Evolutionary conservation across 2,113 vertebrate species (phyloP), one percentile per base, ranked within the genome.

Genomic region (Taxidea taxus): DNA sequence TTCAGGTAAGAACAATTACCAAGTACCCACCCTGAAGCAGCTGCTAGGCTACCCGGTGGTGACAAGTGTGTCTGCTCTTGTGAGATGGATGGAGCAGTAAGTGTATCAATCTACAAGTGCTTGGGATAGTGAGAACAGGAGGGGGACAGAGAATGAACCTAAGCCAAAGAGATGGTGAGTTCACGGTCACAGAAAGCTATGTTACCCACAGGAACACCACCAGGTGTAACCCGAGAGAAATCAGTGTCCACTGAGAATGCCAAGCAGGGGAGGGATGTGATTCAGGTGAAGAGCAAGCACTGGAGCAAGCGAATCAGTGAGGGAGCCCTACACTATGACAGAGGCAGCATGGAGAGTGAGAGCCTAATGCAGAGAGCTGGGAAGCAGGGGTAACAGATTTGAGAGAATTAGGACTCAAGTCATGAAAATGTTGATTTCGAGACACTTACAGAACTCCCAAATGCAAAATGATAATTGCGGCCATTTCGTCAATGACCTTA

Each of bases 331-430:
- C 7, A 4, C 75, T 13, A 37, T n/a, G 6, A n/a, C 58, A 5
- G 7, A 37, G 31, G 54, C 34, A 23, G 82, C 1, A 11, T 1
- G 3, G 42, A 44, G 18, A 49, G 44, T 10, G 29, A 12, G 7
- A 77, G 37, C 70, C 39, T 15, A 27, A 44, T 2, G 5, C 56
- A 13, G 3, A 51, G 49, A 62, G n/a, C 27, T 34, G 18, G 10
- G 39, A 75, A 18, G 25, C 49, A 86, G 68, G 93, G 87, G 13
- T 47, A 74, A 4, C 42, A 9, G 42, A 77, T 80, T 90, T 66
- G 18, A 97, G 4, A 93, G 2, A 80, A 96, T 70, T 44, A 97
- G 31, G 11, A 93, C 42, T 62, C 75, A 13, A 6, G 68, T 51
- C 13, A 56, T 23, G 6, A 39, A 80, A 95, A 80, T 2, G 4